Conservation (phyloP, 2,888 invertebrate species). For the Auanema freiburgensis region DNA sequence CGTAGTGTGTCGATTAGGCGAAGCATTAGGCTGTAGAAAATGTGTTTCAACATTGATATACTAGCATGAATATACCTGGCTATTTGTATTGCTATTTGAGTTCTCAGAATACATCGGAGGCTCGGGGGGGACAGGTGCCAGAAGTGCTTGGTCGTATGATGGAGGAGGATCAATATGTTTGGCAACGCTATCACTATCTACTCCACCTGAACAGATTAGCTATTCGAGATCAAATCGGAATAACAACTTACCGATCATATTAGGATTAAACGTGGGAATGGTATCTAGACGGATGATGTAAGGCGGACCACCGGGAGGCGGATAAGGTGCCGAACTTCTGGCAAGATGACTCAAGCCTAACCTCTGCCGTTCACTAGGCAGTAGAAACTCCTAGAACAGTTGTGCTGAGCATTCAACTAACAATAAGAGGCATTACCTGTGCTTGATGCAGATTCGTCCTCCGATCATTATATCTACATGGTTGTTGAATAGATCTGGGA, state of each 20-base stretch:
- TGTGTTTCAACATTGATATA: conserved; percentile 9
- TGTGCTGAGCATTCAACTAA: not conserved
- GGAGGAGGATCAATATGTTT: conserved; percentile 47
- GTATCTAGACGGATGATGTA: conserved; percentile 48
- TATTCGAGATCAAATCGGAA: not conserved
- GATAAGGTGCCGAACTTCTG: conserved; percentile 28
- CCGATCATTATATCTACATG: conserved; percentile 1
- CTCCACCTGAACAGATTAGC: conserved; percentile 29
- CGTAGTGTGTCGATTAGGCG: no score
- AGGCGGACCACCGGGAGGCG: conserved; percentile 27
- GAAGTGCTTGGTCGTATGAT: conserved; percentile 50
- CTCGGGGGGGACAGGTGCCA: conserved; percentile 21
- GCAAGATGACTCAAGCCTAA: conserved; percentile 4
- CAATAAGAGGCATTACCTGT: not conserved
- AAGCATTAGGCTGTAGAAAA: not conserved
- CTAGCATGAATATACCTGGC: not conserved
- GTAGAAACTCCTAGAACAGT: conserved; percentile 17
- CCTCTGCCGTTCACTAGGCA: conserved; percentile 22
- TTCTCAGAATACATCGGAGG: conserved; percentile 34
- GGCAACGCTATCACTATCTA: conserved; percentile 16
- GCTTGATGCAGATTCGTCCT: not conserved
- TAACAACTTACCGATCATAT: conserved; percentile 35
- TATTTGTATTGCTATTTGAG: not conserved
- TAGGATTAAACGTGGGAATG: conserved; percentile 49
- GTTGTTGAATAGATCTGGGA: not conserved